A percentile compares a stretch with the other conserved stretches of the same genome.
Conservation (phyloP, 53 echinoderm and acorn worm genomes). For the Echinometra lucunter region DNA sequence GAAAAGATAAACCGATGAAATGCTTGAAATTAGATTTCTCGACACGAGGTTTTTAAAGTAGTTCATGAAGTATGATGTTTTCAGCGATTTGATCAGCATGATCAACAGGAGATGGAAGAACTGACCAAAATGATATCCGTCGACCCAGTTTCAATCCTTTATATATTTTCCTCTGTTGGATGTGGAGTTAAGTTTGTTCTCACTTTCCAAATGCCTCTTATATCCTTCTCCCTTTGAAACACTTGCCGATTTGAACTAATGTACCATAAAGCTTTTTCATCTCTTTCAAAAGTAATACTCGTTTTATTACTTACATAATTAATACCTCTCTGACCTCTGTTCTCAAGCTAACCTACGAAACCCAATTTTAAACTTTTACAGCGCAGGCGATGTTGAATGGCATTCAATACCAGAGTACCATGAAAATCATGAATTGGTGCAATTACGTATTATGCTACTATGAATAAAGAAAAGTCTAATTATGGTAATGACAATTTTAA, state of each 20-base stretch:
- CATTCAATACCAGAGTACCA: too few relatives aligned
- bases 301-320: too few relatives aligned
- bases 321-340: too few relatives aligned
- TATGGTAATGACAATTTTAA: not conserved
- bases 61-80: not conserved
- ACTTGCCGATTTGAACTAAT: not conserved
- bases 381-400: too few relatives aligned
- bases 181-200: too few relatives aligned
- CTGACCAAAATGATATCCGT: not conserved
- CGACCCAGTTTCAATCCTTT: too few relatives aligned
- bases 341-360: too few relatives aligned
- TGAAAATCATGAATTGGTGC: not conserved
- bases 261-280: too few relatives aligned
- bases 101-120: not conserved
- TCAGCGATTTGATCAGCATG: not conserved
- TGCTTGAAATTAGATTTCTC: not conserved
- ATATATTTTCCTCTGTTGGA: too few relatives aligned
- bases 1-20: not conserved
- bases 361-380: too few relatives aligned
- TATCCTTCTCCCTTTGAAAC: not conserved
- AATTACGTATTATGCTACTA: not conserved
- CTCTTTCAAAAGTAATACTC: too few relatives aligned
- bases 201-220: not conserved
- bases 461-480: not conserved
- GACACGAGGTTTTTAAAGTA: not conserved